Evolutionary conservation across 1,140 invertebrate genomes (phyloP).

Genomic region (Stegodyphus mimosarum): DNA sequence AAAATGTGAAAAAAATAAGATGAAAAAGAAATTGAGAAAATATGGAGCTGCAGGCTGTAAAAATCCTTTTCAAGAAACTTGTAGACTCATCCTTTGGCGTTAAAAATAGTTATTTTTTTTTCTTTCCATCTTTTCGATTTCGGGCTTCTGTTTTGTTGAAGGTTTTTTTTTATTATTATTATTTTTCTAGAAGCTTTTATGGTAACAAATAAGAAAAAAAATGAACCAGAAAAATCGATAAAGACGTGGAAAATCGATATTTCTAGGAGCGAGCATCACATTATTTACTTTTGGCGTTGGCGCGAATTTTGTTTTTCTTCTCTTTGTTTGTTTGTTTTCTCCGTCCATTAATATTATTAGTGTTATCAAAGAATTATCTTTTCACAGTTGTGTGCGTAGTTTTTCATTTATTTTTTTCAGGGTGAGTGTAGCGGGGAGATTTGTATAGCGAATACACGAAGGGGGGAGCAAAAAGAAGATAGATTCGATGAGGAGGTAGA

Average conservation of each 20-base stretch:
- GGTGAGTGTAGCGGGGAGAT: too few species aligned
- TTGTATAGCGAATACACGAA: too few species aligned
- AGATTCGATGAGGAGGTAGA: too few species aligned
- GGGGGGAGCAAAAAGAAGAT: too few species aligned
- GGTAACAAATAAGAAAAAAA: constrained; percentile 23
- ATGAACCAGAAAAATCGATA: constrained; percentile 19
- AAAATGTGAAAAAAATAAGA: background rate
- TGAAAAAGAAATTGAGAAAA: constrained; percentile 9
- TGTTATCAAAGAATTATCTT: constrained; percentile 24
- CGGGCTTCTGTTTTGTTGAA: background rate
- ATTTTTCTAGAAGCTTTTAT: constrained; percentile 10
- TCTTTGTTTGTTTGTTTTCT: background rate
- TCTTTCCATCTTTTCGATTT: background rate
- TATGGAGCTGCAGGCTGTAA: background rate
- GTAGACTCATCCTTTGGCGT: background rate
- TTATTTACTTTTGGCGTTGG: constrained; percentile 6
- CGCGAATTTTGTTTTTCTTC: background rate
- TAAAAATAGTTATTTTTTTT: constrained; percentile 1
- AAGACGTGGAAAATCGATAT: constrained; percentile 8
- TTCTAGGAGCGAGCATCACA: background rate
- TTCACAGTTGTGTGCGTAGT: background rate
- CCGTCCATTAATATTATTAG: constrained; percentile 44
- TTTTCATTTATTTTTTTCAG: too few species aligned
- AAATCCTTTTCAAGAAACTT: constrained; percentile 1
- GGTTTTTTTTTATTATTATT: background rate